Conservation (phyloP, 2,113 vertebrate genomes). For the Pseudorectes ferrugineus region DNA sequence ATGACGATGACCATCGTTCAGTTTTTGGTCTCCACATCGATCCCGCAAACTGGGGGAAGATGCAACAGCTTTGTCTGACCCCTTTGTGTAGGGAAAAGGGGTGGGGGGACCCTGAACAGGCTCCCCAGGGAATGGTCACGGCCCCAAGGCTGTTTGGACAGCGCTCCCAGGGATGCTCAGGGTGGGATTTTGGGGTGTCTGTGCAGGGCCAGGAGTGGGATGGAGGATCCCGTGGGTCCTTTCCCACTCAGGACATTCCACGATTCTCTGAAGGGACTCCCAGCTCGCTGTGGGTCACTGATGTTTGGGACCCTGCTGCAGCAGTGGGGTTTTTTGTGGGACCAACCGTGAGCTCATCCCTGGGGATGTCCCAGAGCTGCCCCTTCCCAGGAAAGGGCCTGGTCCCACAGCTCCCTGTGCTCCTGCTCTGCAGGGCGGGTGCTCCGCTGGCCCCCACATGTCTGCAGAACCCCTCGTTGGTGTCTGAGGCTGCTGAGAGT, state of each 20-base stretch:
- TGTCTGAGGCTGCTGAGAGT: neutral
- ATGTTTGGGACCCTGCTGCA: neutral
- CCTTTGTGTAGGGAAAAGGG: rapidly evolving
- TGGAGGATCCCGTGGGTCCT: neutral
- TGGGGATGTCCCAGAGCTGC: neutral
- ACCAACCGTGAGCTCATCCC: rapidly evolving
- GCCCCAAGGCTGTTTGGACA: neutral
- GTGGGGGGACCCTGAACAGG: neutral
- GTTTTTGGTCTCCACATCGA: rapidly evolving
- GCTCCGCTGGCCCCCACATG: neutral
- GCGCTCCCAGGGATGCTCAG: rapidly evolving
- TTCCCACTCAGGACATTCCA: neutral
- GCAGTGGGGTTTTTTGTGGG: rapidly evolving
- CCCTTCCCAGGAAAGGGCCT: neutral
- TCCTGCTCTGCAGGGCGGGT: neutral
- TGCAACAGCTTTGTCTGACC: neutral
- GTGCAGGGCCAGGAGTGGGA: neutral
- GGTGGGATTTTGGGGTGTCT: neutral
- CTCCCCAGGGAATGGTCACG: neutral
- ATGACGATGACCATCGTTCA: rapidly evolving
- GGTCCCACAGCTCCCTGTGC: neutral
- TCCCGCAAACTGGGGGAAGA: rapidly evolving
- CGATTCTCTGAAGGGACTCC: neutral
- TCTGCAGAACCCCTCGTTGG: neutral
- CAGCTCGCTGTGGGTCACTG: rapidly evolving